Evolutionary conservation across 2,113 vertebrate species (phyloP), one percentile per base, ranked within the genome.

Genomic region (Opisthocomus hoazin): DNA sequence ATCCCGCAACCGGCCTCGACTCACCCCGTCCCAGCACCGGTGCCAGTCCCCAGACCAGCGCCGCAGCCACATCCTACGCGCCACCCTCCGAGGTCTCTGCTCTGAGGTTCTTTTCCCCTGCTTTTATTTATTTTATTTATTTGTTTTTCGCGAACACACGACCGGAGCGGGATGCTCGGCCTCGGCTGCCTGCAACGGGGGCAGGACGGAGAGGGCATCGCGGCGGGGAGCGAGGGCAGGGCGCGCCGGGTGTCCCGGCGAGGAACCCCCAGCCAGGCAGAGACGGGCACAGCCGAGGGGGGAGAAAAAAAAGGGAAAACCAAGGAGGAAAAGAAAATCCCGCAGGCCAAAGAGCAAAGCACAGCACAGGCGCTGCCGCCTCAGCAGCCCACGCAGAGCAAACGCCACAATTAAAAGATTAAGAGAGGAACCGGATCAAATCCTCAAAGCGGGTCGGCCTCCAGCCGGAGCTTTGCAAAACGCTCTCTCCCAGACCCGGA

Each of bases 221-320:
- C 6, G 32, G 51, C 6, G 16, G 45, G 60, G 32, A 64, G 39
- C 17, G 23, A 57, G 43, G 43, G 22, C 24, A 45, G 6, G 39
- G 18, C 20, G 46, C 4, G 6, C 9, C 3, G 13, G 43, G 64
- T 22, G 12, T 10, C n/a, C 22, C 11, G 3, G n/a, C 0, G 7
- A 41, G 50, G 57, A 10, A n/a, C 29, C 15, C 8, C 27, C 15
- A 5, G 54, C n/a, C n/a, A n/a, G 51, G 45, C 6, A 2, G 15
- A 26, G 57, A 16, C 10, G 32, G 39, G 46, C 65, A 26, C 26
- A 7, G 14, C 11, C 34, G 15, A 17, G 45, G 45, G 45, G 8
- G 45, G 45, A 7, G 43, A 16, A 16, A 45, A 19, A 64, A 29
- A 8, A 30, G 3, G 6, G 5, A 17, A 41, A n/a, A 56, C 5